These are phyloP conservation scores for Recurvirostra avosetta DNA, from an alignment of 2,113 vertebrate species.

Conservation along the genomic window DNA sequence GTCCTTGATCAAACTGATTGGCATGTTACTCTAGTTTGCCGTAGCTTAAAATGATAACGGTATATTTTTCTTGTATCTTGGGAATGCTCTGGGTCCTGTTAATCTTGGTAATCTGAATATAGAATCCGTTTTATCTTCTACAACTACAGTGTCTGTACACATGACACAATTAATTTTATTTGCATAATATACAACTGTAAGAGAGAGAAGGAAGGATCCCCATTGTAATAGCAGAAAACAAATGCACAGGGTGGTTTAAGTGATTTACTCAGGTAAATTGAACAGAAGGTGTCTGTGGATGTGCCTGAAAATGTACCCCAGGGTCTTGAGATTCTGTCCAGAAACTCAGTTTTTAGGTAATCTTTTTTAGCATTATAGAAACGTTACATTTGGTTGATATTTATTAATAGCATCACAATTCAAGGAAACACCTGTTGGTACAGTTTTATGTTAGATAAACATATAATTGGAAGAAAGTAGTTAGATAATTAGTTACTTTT, in stretches of 20 bases:
- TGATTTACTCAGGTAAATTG: background rate
- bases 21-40: background rate
- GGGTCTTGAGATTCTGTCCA: background rate
- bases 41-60: background rate
- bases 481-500: background rate
- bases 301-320: background rate
- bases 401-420: background rate
- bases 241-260: background rate
- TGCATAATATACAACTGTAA: background rate
- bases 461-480: background rate
- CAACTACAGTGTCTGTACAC: background rate
- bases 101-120: background rate
- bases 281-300: background rate
- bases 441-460: background rate
- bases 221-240: background rate
- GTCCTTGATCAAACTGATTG: background rate
- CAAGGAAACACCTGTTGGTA: background rate
- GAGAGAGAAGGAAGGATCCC: background rate
- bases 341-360: background rate
- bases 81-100: background rate
- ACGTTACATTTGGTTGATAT: background rate
- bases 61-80: background rate
- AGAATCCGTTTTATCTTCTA: background rate
- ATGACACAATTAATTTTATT: background rate
- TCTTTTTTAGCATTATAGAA: background rate